These are phyloP conservation scores for Caranx melampygus DNA, from an alignment of 2,113 vertebrate species.

Conservation along the genomic window DNA sequence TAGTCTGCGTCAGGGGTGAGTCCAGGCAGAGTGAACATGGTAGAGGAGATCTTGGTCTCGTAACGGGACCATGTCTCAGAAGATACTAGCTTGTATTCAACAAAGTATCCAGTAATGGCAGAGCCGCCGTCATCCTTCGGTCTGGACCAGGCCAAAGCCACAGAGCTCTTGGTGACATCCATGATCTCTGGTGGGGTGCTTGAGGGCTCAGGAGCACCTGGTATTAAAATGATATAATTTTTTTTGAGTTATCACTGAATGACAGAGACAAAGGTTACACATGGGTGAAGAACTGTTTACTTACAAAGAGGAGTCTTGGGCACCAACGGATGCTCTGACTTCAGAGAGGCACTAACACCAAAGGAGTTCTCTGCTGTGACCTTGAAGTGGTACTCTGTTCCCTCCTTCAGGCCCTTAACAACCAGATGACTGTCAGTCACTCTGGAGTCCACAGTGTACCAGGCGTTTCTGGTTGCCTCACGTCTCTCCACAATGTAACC, in stretches of 20 bases:
- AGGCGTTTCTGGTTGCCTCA: slow-evolving; percentile 93
- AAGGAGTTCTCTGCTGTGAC: slow-evolving; percentile 97
- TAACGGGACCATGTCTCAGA: slow-evolving; percentile 94
- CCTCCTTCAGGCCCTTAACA: slow-evolving; percentile 95
- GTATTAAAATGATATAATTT: background rate
- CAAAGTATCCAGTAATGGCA: slow-evolving; percentile 93
- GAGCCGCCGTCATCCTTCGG: slow-evolving; percentile 97
- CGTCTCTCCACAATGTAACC: slow-evolving; percentile 96
- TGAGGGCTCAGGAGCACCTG: slow-evolving; percentile 93
- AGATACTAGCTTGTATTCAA: slow-evolving; percentile 93
- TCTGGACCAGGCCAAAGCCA: slow-evolving; percentile 93
- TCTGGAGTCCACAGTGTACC: slow-evolving; percentile 96
- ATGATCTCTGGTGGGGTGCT: slow-evolving; percentile 94
- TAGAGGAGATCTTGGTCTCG: slow-evolving; percentile 90
- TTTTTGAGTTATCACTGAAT: background rate
- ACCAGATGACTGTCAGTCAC: slow-evolving; percentile 92
- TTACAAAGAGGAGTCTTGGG: slow-evolving; percentile 96
- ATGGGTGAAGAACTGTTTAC: slow-evolving; percentile 61
- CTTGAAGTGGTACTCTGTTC: slow-evolving; percentile 96
- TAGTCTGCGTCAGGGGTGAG: slow-evolving; percentile 94
- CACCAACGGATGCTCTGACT: slow-evolving; percentile 91
- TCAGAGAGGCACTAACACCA: slow-evolving; percentile 92
- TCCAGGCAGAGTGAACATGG: slow-evolving; percentile 93
- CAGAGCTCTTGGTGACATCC: slow-evolving; percentile 94
- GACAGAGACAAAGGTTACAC: background rate